Evolutionary conservation across 2,888 invertebrate genomes (phyloP).

Genomic region (Drosophila incognita): DNA sequence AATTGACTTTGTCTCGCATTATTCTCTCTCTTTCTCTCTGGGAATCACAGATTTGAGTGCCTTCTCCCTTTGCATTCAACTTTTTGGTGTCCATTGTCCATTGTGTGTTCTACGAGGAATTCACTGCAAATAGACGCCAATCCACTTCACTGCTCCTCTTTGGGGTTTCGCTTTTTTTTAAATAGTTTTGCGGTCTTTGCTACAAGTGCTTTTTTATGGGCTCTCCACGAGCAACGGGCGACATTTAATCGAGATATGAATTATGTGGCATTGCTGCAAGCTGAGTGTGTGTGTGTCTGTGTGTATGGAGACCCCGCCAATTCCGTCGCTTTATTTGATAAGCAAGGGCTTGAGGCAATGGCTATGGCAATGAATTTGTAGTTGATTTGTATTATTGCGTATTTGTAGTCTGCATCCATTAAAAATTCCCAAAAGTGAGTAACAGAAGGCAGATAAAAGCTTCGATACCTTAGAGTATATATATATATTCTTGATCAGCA

Average conservation of each 20-base stretch:
- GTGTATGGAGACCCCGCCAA: not conserved
- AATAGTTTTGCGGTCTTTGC: constrained; percentile 33
- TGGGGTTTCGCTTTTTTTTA: constrained; percentile 26
- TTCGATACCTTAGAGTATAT: not conserved
- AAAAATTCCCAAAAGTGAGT: not conserved
- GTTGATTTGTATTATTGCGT: not conserved
- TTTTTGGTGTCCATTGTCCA: constrained; percentile 11
- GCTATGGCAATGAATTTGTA: not conserved
- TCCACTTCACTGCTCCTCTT: constrained; percentile 21
- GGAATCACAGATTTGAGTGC: constrained; percentile 38
- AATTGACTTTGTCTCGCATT: constrained; percentile 68
- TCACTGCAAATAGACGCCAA: constrained; percentile 4
- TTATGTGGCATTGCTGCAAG: constrained; percentile 15
- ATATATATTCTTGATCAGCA: not conserved
- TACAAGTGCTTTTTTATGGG: constrained; percentile 56
- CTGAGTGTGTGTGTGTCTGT: not conserved
- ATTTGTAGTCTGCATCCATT: not conserved
- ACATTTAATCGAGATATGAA: constrained; percentile 19
- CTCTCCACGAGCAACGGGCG: constrained; percentile 32
- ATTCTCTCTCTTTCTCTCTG: constrained; percentile 19
- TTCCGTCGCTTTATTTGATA: constrained; percentile 18
- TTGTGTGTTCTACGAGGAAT: constrained; percentile 25
- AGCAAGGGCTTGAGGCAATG: constrained; percentile 5
- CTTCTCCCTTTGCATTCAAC: constrained; percentile 21
- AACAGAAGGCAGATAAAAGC: not conserved